Base-by-base conservation (phyloP, 2,113 vertebrate genomes). In the Rhegmatorhina hoffmannsi region DNA sequence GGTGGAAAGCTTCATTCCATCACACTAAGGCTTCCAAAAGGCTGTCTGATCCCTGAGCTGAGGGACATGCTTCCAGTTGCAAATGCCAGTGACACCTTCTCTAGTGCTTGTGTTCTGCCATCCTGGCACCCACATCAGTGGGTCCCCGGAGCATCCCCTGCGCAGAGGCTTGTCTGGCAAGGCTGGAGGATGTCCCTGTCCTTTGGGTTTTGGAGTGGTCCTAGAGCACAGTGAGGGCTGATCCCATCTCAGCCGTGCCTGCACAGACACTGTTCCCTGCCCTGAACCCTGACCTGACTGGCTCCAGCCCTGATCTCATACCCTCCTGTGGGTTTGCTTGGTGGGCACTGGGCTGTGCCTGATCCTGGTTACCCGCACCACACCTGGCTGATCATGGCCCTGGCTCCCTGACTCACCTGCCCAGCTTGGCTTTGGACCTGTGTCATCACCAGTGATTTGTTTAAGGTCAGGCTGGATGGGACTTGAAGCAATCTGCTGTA, bases 141-240 rank as follows among this genome's bases (percentile, higher is more conserved):
- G 56, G 20, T 49, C 11, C 59, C 38, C 46, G 53, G 46, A 68
- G 44, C 28, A 19, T 44, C 38, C 14, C 21, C 44, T 64, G 21
- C 15, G 3, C 0, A 0, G 11, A 9, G 16, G 24, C 11, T 52
- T 13, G 18, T 69, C 38, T 47, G 24, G 11, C 7, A n/a, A n/a
- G 46, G 55, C 21, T 36, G 11, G 14, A 43, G 87, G 46, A 14
- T n/a, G 43, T 24, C 11, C 13, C n/a, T 50, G 46, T 18, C 24
- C 55, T 56, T 21, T 13, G 44, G 26, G 17, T 52, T 46, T 21
- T 8, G 53, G 28, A 5, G 7, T 7, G 11, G 29, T 4, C 11
- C 44, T 56, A 29, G 55, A 29, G 62, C 9, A 11, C 58, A 1
- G 16, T 4, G 10, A 17, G 46, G 46, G 25, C 34, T 62, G 73